Conservation (phyloP, 2,113 vertebrate species). For the Eudyptes chrysolophus region DNA sequence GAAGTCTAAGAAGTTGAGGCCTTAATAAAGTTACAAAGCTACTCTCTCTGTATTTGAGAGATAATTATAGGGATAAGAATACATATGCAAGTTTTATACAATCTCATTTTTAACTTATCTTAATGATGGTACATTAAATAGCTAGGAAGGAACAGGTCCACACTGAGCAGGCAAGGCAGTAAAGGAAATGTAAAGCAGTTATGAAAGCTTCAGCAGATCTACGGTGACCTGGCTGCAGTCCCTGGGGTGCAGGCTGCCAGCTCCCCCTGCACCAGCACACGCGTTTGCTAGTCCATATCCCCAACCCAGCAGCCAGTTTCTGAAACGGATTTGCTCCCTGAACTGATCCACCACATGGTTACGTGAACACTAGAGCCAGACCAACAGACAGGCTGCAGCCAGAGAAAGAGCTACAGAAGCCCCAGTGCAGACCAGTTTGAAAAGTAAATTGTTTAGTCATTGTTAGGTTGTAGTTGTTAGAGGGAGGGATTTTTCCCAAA, state of each 20-base stretch:
- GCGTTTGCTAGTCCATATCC: accelerated
- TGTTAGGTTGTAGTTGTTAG: no score
- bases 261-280: neutral
- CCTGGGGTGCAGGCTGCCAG: neutral
- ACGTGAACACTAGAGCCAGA: no score
- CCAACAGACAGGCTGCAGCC: neutral
- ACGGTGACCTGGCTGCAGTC: neutral
- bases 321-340: accelerated
- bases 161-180: accelerated
- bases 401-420: neutral
- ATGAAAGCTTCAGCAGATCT: neutral
- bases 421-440: neutral
- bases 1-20: neutral
- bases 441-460: neutral
- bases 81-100: neutral
- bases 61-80: neutral
- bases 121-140: neutral
- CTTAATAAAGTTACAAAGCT: neutral
- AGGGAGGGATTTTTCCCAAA: neutral
- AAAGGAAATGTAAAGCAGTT: neutral
- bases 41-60: neutral
- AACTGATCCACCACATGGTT: neutral
- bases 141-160: neutral
- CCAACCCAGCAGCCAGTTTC: neutral
- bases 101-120: neutral